Percentiles rank a stretch among this genome's conserved stretches.
phyloP scores from a whole-genome alignment of 2,113 vertebrate genomes.

The Daboia siamensis region DNA sequence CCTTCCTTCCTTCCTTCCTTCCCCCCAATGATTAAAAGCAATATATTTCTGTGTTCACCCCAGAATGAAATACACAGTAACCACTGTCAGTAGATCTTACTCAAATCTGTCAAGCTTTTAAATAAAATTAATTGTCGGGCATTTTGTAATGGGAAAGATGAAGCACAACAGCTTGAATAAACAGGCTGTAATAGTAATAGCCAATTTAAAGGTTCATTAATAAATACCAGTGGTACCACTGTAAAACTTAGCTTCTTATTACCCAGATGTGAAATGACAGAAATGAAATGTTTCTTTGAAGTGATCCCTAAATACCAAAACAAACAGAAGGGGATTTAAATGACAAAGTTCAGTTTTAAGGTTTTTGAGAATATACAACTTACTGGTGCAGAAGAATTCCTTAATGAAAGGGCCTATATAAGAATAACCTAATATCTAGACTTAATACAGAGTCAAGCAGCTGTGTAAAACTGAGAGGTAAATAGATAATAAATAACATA shows the following conservation, averaged over 20 bases:
- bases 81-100: conserved; percentile 22
- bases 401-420: background rate
- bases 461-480: background rate
- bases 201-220: conserved; percentile 55
- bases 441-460: background rate
- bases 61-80: background rate
- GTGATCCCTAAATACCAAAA: conserved; percentile 4
- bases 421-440: background rate
- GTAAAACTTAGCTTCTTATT: conserved; percentile 25
- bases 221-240: conserved; percentile 31
- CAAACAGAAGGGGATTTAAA: background rate
- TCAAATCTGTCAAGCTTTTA: conserved; percentile 29
- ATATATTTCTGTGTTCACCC: background rate
- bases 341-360: conserved; percentile 7
- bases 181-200: conserved; percentile 27
- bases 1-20: no score
- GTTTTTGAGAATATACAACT: background rate
- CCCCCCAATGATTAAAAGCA: background rate
- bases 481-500: background rate
- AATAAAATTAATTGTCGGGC: conserved; percentile 45
- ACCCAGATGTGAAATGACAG: conserved; percentile 27
- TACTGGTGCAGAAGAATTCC: background rate
- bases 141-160: conserved; percentile 37
- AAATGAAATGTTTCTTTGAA: conserved; percentile 16
- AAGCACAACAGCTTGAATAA: conserved; percentile 32